Percentiles rank a stretch among this genome's conserved stretches.
These are phyloP conservation scores for Phaenicophaeus curvirostris DNA, from an alignment of 2,797 vertebrate species.

Conservation along the genomic window DNA sequence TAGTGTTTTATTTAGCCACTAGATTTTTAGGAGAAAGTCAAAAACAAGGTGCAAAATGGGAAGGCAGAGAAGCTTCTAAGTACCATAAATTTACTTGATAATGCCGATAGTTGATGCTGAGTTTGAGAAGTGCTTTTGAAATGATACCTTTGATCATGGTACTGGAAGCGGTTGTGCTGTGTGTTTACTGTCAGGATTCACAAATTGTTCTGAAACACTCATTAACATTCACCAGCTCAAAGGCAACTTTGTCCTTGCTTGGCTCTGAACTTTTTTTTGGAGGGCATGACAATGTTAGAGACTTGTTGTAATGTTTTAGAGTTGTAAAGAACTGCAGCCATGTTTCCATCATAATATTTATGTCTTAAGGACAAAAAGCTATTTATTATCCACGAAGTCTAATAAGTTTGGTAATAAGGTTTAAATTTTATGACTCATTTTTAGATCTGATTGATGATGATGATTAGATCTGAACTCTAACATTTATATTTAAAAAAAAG, in stretches of 20 bases:
- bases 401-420: background rate
- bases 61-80: background rate
- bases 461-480: too few relatives aligned
- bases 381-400: background rate
- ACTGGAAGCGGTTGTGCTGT: background rate
- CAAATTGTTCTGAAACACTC: background rate
- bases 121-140: background rate
- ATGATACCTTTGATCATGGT: background rate
- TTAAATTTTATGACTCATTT: background rate
- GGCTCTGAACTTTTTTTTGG: background rate
- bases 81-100: background rate
- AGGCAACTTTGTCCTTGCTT: background rate
- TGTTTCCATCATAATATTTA: background rate
- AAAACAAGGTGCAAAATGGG: background rate
- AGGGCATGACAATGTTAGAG: accelerated
- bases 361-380: background rate
- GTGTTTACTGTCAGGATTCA: background rate
- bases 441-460: background rate
- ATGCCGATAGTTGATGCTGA: background rate
- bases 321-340: background rate
- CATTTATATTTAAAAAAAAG: background rate
- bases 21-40: background rate
- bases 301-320: background rate
- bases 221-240: background rate
- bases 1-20: background rate